Evolutionary conservation across 2,797 vertebrate genomes (phyloP).

Genomic region (Helicolenus hilgendorfi): DNA sequence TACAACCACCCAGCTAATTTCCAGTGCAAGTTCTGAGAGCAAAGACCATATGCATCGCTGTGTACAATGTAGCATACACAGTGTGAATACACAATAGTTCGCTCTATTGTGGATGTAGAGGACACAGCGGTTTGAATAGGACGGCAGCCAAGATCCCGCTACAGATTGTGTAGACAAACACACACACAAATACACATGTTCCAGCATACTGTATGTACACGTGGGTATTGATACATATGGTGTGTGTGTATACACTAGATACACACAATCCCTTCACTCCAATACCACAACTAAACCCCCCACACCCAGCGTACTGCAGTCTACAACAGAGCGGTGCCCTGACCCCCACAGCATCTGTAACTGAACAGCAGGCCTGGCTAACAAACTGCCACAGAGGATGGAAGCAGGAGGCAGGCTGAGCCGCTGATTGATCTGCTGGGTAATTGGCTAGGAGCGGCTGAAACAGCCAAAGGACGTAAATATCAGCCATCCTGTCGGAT

Average conservation of each 20-base stretch:
- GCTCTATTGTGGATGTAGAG: conserved; percentile 25
- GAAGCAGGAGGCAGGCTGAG: conserved; percentile 65
- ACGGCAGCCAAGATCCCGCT: conserved; percentile 37
- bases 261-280: background rate
- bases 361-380: conserved; percentile 75
- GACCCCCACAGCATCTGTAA: conserved; percentile 74
- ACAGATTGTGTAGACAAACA: conserved; percentile 38
- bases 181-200: conserved; percentile 7
- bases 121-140: conserved; percentile 36
- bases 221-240: background rate
- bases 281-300: conserved; percentile 29
- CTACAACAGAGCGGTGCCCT: conserved; percentile 33
- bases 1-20: conserved; percentile 60
- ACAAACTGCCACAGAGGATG: conserved; percentile 70
- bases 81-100: conserved; percentile 48
- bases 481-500: conserved; percentile 66
- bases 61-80: conserved; percentile 29
- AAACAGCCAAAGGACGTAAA: conserved; percentile 75
- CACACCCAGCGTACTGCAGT: conserved; percentile 35
- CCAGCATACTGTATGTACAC: background rate
- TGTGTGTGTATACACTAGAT: conserved; percentile 4
- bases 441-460: conserved; percentile 77
- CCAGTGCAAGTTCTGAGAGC: conserved; percentile 36
- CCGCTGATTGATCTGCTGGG: conserved; percentile 81
- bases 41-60: conserved; percentile 45